Evolutionary conservation across 2,113 vertebrate species (phyloP).

Genomic region (Synodontis membranacea): DNA sequence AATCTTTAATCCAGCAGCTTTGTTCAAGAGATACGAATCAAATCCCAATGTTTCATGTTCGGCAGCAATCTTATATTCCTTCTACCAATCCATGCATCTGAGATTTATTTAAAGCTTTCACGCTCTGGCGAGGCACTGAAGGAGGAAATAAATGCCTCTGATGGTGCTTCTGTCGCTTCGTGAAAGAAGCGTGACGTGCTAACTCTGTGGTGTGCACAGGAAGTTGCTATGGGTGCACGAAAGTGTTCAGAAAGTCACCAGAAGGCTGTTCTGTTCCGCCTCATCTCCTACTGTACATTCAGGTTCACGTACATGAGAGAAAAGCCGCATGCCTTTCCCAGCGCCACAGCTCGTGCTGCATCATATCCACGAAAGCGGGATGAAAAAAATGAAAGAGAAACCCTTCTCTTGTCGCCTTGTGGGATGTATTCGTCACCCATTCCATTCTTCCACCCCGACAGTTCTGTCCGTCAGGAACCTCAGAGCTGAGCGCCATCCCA

Average conservation of each 20-base stretch:
- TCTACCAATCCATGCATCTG: neutral
- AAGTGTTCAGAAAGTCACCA: neutral
- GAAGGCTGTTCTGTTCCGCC: neutral
- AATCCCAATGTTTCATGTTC: neutral
- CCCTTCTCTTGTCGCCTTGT: neutral
- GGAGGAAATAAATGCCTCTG: neutral
- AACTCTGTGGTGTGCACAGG: slow-evolving; percentile 2
- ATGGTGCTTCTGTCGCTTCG: neutral
- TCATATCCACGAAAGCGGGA: neutral
- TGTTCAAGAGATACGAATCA: neutral
- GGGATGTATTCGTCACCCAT: too few relatives aligned
- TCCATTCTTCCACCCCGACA: neutral
- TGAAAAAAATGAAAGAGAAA: neutral
- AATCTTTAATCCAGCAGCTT: slow-evolving; percentile 20
- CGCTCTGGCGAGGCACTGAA: neutral
- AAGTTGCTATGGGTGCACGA: neutral
- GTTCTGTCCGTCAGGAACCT: neutral
- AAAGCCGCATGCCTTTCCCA: too few relatives aligned
- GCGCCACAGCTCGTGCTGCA: neutral
- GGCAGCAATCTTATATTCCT: neutral
- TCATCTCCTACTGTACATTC: neutral
- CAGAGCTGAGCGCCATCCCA: neutral
- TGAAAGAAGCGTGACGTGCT: neutral
- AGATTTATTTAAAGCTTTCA: neutral
- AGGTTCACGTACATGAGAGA: neutral